phyloP scores from a whole-genome alignment of 1,140 invertebrate species.

The Pentalonia nigronervosa region DNA sequence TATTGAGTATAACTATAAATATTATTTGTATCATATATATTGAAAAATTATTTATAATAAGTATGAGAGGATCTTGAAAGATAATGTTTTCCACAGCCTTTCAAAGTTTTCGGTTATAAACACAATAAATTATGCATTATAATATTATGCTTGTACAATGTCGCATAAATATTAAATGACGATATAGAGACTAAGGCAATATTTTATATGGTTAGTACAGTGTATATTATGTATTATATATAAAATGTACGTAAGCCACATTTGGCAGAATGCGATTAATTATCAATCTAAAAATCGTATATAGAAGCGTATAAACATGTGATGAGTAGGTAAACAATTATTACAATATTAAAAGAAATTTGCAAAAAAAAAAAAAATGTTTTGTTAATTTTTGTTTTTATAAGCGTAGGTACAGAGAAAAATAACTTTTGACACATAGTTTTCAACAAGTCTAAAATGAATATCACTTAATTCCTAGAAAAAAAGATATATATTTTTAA shows the following conservation, averaged over 20 bases:
- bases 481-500: slow-evolving; percentile 23
- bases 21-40: slow-evolving; percentile 19
- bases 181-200: background rate
- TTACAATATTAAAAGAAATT: slow-evolving; percentile 32
- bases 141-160: background rate
- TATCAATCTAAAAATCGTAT: slow-evolving; percentile 19
- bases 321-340: slow-evolving; percentile 26
- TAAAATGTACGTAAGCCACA: slow-evolving; percentile 5
- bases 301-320: slow-evolving; percentile 37
- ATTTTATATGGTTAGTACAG: slow-evolving; percentile 24
- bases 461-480: slow-evolving; percentile 45
- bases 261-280: slow-evolving; percentile 26
- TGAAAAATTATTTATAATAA: slow-evolving; percentile 28
- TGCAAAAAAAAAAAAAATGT: background rate
- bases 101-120: background rate
- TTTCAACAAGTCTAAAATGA: slow-evolving; percentile 52
- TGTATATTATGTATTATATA: background rate
- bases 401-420: slow-evolving; percentile 43
- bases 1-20: slow-evolving; percentile 18
- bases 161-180: background rate
- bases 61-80: background rate
- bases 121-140: slow-evolving; percentile 2
- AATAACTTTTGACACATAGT: slow-evolving; percentile 53
- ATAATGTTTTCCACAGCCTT: slow-evolving; percentile 36
- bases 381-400: slow-evolving; percentile 10